Evolutionary conservation across 1,140 invertebrate genomes (phyloP).

Genomic region (Mycetomoellerius zeteki): DNA sequence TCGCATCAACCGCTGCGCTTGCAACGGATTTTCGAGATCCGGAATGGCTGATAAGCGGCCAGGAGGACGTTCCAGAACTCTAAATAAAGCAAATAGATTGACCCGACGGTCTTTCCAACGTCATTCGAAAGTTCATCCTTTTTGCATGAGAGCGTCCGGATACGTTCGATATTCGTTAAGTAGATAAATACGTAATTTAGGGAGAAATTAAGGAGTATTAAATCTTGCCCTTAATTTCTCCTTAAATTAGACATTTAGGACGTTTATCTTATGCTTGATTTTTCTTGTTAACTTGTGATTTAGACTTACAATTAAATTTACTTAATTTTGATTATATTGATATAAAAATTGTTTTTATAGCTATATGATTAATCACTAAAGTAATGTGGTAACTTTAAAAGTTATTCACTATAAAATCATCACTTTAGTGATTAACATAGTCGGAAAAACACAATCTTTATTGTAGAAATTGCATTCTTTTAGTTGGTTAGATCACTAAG

Average conservation of each 20-base stretch:
- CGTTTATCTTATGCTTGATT: not conserved
- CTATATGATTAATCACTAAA: no score
- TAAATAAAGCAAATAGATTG: conserved; percentile 12
- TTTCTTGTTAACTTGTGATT: no score
- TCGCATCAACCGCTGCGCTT: not conserved
- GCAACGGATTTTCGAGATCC: not conserved
- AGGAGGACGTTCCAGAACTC: not conserved
- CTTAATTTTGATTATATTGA: no score
- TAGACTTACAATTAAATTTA: no score
- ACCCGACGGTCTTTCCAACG: not conserved
- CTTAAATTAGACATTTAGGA: not conserved
- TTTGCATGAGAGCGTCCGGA: not conserved
- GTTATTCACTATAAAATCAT: no score
- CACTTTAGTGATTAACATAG: no score
- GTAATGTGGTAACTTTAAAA: no score
- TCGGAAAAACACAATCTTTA: no score
- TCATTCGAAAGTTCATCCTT: not conserved
- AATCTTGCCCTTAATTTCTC: not conserved
- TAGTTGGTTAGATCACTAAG: no score
- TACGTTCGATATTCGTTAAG: not conserved
- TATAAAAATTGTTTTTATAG: no score
- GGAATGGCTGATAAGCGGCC: not conserved
- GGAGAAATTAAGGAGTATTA: not conserved
- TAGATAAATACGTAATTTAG: not conserved
- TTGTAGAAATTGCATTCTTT: no score